These are phyloP conservation scores for Discoglossus pictus DNA, from an alignment of 2,797 vertebrate genomes.

Conservation along the genomic window DNA sequence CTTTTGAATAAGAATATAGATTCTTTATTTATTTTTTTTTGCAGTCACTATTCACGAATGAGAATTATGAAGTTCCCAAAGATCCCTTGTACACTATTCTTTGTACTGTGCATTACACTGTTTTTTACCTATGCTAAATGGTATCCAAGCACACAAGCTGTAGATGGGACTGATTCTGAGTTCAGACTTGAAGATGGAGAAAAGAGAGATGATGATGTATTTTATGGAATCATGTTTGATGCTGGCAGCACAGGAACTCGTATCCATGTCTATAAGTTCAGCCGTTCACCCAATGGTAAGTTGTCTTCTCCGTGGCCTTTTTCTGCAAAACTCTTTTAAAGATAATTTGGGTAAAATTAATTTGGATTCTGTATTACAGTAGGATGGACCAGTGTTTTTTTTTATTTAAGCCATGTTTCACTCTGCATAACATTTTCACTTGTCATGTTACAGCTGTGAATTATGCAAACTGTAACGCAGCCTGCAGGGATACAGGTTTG, in stretches of 20 bases:
- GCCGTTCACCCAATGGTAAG: slow-evolving; percentile 75
- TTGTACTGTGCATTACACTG: slow-evolving; percentile 72
- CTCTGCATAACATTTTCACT: too few species aligned
- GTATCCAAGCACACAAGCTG: slow-evolving; percentile 61
- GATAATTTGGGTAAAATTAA: too few species aligned
- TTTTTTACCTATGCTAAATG: slow-evolving; percentile 83
- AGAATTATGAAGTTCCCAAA: slow-evolving; percentile 84
- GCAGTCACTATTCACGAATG: slow-evolving; percentile 51
- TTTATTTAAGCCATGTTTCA: too few species aligned
- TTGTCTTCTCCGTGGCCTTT: too few species aligned
- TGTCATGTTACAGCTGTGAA: too few species aligned
- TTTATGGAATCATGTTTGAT: slow-evolving; percentile 92
- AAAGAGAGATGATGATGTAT: slow-evolving; percentile 54
- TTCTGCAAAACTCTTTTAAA: too few species aligned
- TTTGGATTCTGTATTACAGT: too few species aligned
- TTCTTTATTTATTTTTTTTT: slow-evolving; percentile 14
- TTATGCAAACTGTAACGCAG: too few species aligned
- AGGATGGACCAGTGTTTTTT: too few species aligned
- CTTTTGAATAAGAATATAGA: neutral
- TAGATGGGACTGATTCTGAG: slow-evolving; percentile 51
- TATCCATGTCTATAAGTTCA: slow-evolving; percentile 89
- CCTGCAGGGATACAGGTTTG: too few species aligned
- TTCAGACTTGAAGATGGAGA: slow-evolving; percentile 45
- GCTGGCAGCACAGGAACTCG: slow-evolving; percentile 94
- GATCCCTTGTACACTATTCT: slow-evolving; percentile 72